Base-by-base conservation (phyloP, 2,888 invertebrate genomes). In the Heliconius hortense region DNA sequence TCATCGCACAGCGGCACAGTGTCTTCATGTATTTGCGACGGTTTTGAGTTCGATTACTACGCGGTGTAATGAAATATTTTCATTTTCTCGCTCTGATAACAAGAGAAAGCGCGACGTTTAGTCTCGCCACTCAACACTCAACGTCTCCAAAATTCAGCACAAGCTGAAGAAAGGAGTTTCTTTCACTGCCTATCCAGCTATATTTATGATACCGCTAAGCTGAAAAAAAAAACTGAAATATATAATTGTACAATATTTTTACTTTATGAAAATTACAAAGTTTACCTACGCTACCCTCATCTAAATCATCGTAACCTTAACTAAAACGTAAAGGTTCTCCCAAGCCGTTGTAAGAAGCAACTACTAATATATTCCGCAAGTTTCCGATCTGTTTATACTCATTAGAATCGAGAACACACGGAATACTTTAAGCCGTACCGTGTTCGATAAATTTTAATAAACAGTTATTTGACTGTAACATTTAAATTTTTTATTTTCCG, bases 371-470 rank as follows among this genome's bases (percentile, higher is more conserved):
- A 69, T 69, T 69, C 69, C n/a, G 11, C 69, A 69, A 69, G 69
- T 69, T 69, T 56, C 69, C 69, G 26, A 68, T 74, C 60, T 43
- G 26, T 67, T 24, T 35, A 53, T 43, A 31, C 67, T 74, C 74
- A 74, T 74, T 74, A 74, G 59, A 53, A 26, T 35, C 62, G 21
- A 10, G 56, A 67, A 67, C 62, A 68, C 8, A 48, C 39, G 48
- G 43, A 39, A 53, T 26, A 62, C 60, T 13, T 24, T 31, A 56
- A 66, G 31, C 60, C 43, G 43, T 62, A 62, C 69, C 69, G 68
- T 63, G 69, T 53, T 74, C 62, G 24, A 74, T 74, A 39, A 72
- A 72, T 72, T 72, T 72, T 48, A 31, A 68, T 53, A 59, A 74
- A 74, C 69, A 69, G 21, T 60, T 43, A 72, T 39, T 62, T 28